A percentile compares a stretch with the other conserved stretches of the same genome.
Conservation (phyloP, 2,113 vertebrate species). For the Oncorhynchus gorbuscha region DNA sequence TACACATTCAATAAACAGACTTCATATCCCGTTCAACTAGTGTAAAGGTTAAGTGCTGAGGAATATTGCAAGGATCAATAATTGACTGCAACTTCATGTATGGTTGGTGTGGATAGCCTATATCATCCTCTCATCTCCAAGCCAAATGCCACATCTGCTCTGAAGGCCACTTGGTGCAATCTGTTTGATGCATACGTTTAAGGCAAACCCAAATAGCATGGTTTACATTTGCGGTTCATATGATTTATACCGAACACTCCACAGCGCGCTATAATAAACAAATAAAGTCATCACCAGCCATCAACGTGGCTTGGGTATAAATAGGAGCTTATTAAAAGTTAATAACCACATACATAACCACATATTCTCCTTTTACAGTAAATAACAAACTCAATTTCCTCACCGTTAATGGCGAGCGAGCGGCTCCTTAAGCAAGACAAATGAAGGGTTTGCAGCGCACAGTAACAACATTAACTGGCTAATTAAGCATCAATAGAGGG, state of each 20-base stretch:
- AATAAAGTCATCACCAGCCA: slow-evolving; percentile 36
- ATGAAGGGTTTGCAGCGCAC: slow-evolving; percentile 74
- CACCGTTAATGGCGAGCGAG: slow-evolving; percentile 59
- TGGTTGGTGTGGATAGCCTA: slow-evolving; percentile 32
- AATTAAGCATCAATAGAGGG: slow-evolving; percentile 79
- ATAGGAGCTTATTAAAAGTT: slow-evolving; percentile 71
- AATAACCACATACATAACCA: slow-evolving; percentile 59
- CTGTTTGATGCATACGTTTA: slow-evolving; percentile 46
- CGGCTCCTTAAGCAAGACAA: slow-evolving; percentile 79
- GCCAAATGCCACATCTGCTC: slow-evolving; percentile 57
- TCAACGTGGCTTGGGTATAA: slow-evolving; percentile 50
- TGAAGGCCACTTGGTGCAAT: slow-evolving; percentile 17
- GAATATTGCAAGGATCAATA: slow-evolving; percentile 79
- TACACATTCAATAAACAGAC: slow-evolving; percentile 81
- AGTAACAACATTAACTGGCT: slow-evolving; percentile 81
- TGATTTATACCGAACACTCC: neutral
- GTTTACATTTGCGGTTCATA: neutral
- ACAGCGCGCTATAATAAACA: slow-evolving; percentile 2
- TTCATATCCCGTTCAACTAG: slow-evolving; percentile 77
- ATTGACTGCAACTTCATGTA: slow-evolving; percentile 74
- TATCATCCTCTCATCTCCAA: slow-evolving; percentile 40
- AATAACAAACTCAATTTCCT: slow-evolving; percentile 75
- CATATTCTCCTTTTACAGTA: slow-evolving; percentile 65
- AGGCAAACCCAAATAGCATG: slow-evolving; percentile 42
- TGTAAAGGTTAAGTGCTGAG: slow-evolving; percentile 83